Conservation (phyloP, 1,140 invertebrate species). For the Vollenhovia emeryi region DNA sequence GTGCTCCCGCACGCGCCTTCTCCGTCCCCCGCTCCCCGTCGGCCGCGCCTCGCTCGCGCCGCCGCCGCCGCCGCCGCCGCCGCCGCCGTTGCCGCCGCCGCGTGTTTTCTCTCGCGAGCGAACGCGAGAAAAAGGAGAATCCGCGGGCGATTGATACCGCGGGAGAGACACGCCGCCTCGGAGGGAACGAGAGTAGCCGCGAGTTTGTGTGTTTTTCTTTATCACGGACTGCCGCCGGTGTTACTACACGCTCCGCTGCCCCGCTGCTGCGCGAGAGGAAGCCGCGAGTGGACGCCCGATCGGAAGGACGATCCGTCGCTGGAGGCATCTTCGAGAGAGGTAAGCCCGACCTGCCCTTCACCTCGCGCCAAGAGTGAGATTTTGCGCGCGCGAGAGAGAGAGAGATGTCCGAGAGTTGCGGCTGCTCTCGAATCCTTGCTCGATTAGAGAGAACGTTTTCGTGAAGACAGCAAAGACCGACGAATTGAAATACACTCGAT, state of each 20-base stretch:
- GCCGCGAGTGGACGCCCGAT: constrained; percentile 18
- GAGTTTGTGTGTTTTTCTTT: constrained; percentile 72
- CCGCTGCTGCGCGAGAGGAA: constrained; percentile 14
- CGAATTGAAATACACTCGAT: too few species aligned
- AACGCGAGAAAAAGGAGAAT: constrained; percentile 28
- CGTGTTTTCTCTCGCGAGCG: constrained; percentile 35
- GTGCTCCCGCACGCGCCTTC: neutral
- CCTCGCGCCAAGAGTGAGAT: neutral
- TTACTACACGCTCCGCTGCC: constrained; percentile 16
- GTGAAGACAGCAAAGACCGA: too few species aligned
- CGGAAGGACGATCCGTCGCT: constrained; percentile 40
- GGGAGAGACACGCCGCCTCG: constrained; percentile 9
- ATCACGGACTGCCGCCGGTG: constrained; percentile 58
- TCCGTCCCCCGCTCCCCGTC: neutral
- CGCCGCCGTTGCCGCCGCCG: too few species aligned
- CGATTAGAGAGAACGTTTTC: too few species aligned
- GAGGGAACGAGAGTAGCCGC: constrained; percentile 51
- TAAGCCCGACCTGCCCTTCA: neutral
- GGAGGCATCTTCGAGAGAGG: constrained; percentile 19
- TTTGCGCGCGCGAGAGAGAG: too few species aligned
- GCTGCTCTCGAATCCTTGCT: too few species aligned
- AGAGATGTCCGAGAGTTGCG: too few species aligned
- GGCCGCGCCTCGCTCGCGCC: neutral
- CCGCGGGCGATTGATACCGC: constrained; percentile 60
- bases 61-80: constrained; percentile 23